These are phyloP conservation scores for Phoebastria nigripes DNA, from an alignment of 2,797 vertebrate genomes.

Conservation along the genomic window DNA sequence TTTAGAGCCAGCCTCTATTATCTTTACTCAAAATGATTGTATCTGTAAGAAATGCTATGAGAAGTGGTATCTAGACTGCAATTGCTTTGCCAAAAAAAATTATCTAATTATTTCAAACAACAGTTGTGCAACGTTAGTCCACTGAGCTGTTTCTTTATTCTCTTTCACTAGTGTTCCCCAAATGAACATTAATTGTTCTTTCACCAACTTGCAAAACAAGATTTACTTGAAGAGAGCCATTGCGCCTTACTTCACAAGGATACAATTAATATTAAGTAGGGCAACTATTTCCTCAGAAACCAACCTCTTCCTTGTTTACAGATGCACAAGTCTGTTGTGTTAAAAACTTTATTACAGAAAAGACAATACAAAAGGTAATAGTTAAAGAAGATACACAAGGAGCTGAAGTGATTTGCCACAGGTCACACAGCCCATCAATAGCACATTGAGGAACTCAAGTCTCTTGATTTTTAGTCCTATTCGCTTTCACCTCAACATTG, in stretches of 20 bases:
- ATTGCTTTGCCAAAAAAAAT: background rate
- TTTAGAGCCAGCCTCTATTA: background rate
- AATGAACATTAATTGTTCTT: background rate
- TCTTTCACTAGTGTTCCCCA: background rate
- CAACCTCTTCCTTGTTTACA: background rate
- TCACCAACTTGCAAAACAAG: background rate
- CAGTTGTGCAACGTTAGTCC: rapidly evolving
- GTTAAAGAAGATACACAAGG: background rate
- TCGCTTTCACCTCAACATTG: background rate
- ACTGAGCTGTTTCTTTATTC: background rate
- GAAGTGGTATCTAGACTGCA: background rate
- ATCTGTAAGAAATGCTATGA: background rate
- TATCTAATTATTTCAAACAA: background rate
- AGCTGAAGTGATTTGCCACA: background rate
- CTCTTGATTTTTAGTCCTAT: background rate
- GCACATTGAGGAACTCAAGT: background rate
- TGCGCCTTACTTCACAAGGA: background rate
- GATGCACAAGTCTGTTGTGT: background rate
- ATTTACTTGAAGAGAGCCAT: background rate
- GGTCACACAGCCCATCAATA: background rate
- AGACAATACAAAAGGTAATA: background rate
- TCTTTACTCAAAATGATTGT: background rate
- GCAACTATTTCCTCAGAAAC: background rate
- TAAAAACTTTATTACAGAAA: background rate
- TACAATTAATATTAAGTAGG: background rate